These are phyloP conservation scores for Agonopterix alstromeriana DNA, from an alignment of 2,888 invertebrate species.

Conservation along the genomic window DNA sequence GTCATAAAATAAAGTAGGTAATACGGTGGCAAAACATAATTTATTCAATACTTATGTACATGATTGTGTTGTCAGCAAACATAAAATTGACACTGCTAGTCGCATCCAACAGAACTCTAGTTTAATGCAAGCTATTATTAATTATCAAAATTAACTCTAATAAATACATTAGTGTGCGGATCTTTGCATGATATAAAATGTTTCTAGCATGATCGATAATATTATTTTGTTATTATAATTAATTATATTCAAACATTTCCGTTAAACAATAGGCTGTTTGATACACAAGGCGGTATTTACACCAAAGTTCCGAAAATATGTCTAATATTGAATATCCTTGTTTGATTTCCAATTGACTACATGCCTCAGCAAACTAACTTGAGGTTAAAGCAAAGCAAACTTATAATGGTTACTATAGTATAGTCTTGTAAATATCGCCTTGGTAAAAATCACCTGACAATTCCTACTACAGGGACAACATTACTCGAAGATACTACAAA, in stretches of 20 bases:
- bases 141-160: conserved; percentile 29
- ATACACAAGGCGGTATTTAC: neutral
- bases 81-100: conserved; percentile 46
- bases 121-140: conserved; percentile 2
- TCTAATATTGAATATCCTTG: no score
- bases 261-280: neutral
- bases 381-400: no score
- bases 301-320: neutral
- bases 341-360: no score
- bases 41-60: conserved; percentile 66
- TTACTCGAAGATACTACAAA: conserved; percentile 19
- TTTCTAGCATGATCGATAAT: conserved; percentile 31
- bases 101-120: conserved; percentile 47
- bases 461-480: conserved; percentile 1
- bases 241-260: neutral
- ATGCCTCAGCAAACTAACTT: no score
- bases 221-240: neutral
- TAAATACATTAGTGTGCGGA: conserved; percentile 45
- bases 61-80: conserved; percentile 48
- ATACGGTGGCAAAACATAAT: conserved; percentile 62
- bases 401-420: no score
- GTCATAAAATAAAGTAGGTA: neutral
- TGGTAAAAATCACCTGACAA: neutral
- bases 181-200: conserved; percentile 43
- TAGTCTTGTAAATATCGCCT: neutral